Evolutionary conservation across 2,113 vertebrate species (phyloP).

Genomic region (Capreolus pygargus): DNA sequence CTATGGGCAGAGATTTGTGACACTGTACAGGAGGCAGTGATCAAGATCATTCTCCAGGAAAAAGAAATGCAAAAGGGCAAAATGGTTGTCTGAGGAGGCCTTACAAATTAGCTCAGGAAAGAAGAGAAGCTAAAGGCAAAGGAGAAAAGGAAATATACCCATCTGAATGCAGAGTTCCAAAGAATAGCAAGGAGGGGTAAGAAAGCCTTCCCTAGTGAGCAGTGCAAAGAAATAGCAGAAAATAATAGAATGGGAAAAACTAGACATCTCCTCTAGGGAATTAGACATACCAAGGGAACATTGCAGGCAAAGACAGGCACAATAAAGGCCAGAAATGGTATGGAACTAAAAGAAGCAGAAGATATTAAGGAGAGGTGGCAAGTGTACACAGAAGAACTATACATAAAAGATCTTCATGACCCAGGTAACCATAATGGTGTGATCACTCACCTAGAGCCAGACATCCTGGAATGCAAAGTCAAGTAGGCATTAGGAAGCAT

Average conservation of each 20-base stretch:
- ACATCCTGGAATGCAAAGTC: not conserved
- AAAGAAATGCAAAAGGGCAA: not conserved
- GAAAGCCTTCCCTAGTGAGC: not conserved
- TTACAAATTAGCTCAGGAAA: not conserved
- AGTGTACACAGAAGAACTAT: not conserved
- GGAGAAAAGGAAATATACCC: not conserved
- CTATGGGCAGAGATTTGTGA: not conserved
- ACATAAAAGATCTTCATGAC: not conserved
- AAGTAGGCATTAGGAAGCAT: not conserved
- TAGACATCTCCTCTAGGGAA: not conserved
- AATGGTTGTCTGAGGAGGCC: not conserved
- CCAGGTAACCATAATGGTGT: fast-evolving
- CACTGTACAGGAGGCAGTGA: not conserved
- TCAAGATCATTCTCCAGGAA: not conserved
- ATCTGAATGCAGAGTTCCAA: not conserved
- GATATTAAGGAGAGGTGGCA: not conserved
- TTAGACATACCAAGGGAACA: not conserved
- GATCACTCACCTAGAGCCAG: not conserved
- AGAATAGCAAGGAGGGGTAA: not conserved
- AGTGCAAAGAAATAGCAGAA: not conserved
- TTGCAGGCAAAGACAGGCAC: not conserved
- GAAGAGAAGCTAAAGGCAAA: not conserved
- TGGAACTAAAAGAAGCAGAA: not conserved
- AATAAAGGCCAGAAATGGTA: not conserved
- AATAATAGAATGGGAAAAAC: not conserved